phyloP scores from a whole-genome alignment of 1,140 invertebrate genomes.

The Gryllus bimaculatus region DNA sequence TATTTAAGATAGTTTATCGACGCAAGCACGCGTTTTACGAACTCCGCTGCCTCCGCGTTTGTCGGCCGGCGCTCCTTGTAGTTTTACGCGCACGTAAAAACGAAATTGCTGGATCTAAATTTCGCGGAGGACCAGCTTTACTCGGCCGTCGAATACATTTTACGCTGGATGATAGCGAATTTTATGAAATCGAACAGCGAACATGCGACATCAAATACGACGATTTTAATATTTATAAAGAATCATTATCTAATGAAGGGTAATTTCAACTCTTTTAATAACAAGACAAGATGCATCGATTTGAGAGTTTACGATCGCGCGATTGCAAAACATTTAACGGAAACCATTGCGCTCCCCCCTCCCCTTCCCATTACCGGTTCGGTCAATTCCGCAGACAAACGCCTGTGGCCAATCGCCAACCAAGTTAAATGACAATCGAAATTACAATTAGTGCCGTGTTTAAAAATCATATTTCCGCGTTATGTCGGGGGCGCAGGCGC shows the following conservation, averaged over 20 bases:
- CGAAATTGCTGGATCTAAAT: no score
- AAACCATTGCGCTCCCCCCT: neutral
- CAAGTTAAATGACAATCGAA: neutral
- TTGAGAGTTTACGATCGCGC: neutral
- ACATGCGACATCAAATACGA: no score
- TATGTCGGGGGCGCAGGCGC: neutral
- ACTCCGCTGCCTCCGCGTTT: no score
- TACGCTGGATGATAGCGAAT: no score
- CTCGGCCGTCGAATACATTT: no score
- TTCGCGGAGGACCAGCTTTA: no score
- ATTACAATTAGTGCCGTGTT: neutral
- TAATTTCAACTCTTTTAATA: neutral
- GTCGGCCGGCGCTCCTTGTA: no score
- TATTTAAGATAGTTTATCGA: no score
- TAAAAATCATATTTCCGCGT: neutral
- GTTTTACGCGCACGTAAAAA: no score
- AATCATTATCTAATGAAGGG: neutral
- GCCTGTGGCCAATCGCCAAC: neutral
- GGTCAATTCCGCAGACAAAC: neutral
- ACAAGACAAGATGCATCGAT: neutral
- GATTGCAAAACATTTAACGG: neutral
- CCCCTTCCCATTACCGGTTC: no score
- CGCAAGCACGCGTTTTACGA: no score
- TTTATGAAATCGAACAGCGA: no score
- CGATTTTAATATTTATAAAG: neutral